Base-by-base conservation (phyloP, 2,113 vertebrate species). In the Galemys pyrenaicus region DNA sequence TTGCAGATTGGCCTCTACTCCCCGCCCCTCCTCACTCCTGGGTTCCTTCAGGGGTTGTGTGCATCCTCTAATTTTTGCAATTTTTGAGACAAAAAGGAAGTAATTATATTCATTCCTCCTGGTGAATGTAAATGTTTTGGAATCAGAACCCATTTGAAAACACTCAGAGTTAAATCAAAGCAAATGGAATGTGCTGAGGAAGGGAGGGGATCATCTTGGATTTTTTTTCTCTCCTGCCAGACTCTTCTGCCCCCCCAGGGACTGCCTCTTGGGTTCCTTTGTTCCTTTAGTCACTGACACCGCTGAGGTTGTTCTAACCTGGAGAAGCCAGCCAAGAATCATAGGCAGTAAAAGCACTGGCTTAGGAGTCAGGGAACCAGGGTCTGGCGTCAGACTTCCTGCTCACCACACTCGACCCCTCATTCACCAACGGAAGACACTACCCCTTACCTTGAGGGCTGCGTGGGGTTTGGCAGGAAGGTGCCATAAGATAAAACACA, bases 111-210 rank as follows among this genome's bases (percentile, higher is more conserved):
- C 9, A 10, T 80, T 51, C 3, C 46, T 94, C 22, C 37, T 95
- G 74, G 62, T 91, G 35, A 97, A 91, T 95, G 54, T 80, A 96
- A 95, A 94, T 95, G 58, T 41, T 54, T 89, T 95, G 83, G 83
- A 95, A 89, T 89, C 28, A 88, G 71, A 93, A 26, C 8, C 3
- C 1, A 84, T 92, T 93, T 80, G 87, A 95, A 95, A 64, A 77
- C 17, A 58, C 22, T 20, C 17, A 1, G 41, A 74, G 32, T 79
- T 78, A 74, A 88, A 60, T 67, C 80, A 82, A 68, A 89, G 83
- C 37, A 65, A 87, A 51, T 39, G 46, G 41, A 30, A 58, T 35
- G 39, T 0, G 1, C 1, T 60, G 20, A 41, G 64, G 82, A 73
- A 46, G 22, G 32, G 19, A 46, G 22, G 32, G 19, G 37, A 54